Evolutionary conservation across 2,888 invertebrate species (phyloP), one percentile per base, ranked within the genome.

Genomic region (Athalia cordata): DNA sequence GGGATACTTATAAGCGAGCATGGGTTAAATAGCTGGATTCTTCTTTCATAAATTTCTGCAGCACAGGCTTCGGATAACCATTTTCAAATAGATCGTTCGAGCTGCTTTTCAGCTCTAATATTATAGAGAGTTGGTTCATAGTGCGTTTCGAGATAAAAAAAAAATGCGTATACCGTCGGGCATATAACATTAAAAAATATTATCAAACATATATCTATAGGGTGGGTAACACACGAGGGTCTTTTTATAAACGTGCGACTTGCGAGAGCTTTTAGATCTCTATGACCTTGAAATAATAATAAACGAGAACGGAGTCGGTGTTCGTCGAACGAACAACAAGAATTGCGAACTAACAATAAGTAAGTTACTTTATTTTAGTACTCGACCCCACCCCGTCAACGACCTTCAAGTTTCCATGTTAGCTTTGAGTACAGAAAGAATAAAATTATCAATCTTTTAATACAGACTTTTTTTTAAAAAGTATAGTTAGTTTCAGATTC

Each of bases 31-130:
- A 87, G 86, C 29, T 29, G 87, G 87, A 86, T 87, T 88, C 13
- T 89, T 89, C 89, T 89, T 90, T 90, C 89, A 89, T 90, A 89
- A 90, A 90, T 90, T 89, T 89, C 86, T 83, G 86, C 86, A 29
- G 29, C 29, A 29, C 29, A 84, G 85, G 82, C 81, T 83, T 79
- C 78, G 87, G 86, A 88, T 89, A 88, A 89, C 87, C 87, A 87
- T 88, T 88, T 87, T 85, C 13, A 87, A 86, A 89, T 89, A 90
- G 89, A 89, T 90, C 88, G 89, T 85, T 88, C 85, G 86, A 49
- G 66, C 66, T 66, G 13, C 47, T 49, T 66, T 2, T 29, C 29
- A 29, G 29, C 29, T 29, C 29, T 29, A 29, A 29, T 29, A 29
- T 29, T 29, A 29, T 1, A 29, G 29, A 29, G 29, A 29, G 29